Evolutionary conservation across 92 coral and sea anemone genomes (phyloP), one percentile per base, ranked within the genome.

Genomic region (Zoanthus sociatus): DNA sequence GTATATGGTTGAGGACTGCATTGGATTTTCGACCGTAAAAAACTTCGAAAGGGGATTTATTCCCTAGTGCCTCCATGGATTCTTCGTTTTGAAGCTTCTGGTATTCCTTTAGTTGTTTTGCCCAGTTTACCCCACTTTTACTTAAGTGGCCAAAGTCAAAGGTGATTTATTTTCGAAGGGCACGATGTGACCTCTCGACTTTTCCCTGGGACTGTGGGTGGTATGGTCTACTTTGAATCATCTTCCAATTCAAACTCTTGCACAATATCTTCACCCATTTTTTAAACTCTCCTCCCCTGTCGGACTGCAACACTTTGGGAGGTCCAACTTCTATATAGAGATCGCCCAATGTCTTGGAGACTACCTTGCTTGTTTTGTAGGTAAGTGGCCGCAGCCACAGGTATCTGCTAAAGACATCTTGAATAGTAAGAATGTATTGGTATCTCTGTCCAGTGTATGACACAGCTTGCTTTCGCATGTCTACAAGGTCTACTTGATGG

Each of bases 121-220:
- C 87, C 87, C 88, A 90, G 90, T 81, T 90, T 17, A 90, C 90
- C 14, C 92, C 90, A 31, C 42, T 61, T 66, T 86, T 86, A 15
- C 77, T 32, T 44, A 72, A 51, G 44, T 88, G 73, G 13, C 70
- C 42, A 18, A 73, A 53, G 78, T 87, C 91, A 77, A 68, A 87
- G 32, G 78, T 69, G 9, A 91, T 86, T 79, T 86, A 86, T 78
- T 78, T 78, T 17, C 90, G 75, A 32, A 90, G 76, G 20, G 90
- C 47, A 32, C 90, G 75, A 55, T 90, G 90, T 26, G 87, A 78
- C 68, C 90, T 78, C 74, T 90, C 71, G 16, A 90, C 82, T 72
- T 92, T 91, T 55, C 92, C 92, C 76, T 91, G 89, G 54, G 89
- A 83, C 89, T 91, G 91, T 32, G 87, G 94, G 70, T 91, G 94